phyloP scores from a whole-genome alignment of 2,797 vertebrate genomes.

The Hoplostethus mediterraneus region DNA sequence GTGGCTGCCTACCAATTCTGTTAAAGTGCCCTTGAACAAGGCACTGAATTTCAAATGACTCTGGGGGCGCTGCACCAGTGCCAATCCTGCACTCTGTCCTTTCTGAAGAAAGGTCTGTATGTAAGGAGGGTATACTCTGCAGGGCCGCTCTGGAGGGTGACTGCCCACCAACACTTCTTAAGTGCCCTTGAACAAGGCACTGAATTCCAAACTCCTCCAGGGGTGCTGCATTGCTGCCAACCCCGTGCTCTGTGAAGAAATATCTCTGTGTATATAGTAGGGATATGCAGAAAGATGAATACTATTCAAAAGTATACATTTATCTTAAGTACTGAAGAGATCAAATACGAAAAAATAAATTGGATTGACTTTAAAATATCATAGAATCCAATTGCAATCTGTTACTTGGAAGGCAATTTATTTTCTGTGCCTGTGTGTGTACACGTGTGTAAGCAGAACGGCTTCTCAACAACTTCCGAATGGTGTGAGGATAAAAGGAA shows the following conservation, averaged over 20 bases:
- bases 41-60: slow-evolving; percentile 63
- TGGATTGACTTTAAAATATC: background rate
- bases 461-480: too few relatives aligned
- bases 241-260: slow-evolving; percentile 42
- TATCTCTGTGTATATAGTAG: slow-evolving; percentile 32
- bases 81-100: slow-evolving; percentile 48
- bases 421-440: background rate
- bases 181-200: slow-evolving; percentile 73
- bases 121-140: slow-evolving; percentile 60
- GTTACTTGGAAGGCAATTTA: background rate
- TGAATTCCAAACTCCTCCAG: slow-evolving; percentile 65
- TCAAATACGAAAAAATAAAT: background rate
- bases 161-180: slow-evolving; percentile 58
- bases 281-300: slow-evolving; percentile 30
- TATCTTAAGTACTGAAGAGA: background rate
- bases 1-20: slow-evolving; percentile 17
- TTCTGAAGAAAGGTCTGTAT: slow-evolving; percentile 65
- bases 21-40: slow-evolving; percentile 74
- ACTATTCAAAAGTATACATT: background rate
- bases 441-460: background rate
- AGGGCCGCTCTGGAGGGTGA: slow-evolving; percentile 65
- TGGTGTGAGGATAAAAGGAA: too few relatives aligned
- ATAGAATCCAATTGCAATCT: too few relatives aligned
- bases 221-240: slow-evolving; percentile 59
- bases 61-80: slow-evolving; percentile 45